Conservation (phyloP, 2,888 invertebrate genomes). For the Eupeodes luniger region DNA sequence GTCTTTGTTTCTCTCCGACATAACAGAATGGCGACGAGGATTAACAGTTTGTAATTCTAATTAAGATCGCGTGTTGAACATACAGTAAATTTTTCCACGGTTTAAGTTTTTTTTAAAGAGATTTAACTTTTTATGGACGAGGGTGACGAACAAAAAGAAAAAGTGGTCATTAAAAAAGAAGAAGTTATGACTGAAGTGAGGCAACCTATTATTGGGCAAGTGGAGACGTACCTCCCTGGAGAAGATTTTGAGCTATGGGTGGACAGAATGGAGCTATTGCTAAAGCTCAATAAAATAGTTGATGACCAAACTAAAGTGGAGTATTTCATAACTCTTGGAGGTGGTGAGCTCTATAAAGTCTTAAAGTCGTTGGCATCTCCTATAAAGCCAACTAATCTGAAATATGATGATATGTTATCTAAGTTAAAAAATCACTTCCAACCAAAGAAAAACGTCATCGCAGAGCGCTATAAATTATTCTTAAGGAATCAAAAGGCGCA, state of each 20-base stretch:
- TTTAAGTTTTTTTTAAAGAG: not conserved
- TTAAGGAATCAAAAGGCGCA: constrained; percentile 9
- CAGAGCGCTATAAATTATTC: constrained; percentile 22
- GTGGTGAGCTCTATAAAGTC: constrained; percentile 4
- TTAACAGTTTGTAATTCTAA: not conserved
- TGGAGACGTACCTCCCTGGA: constrained; percentile 13
- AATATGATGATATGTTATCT: not conserved
- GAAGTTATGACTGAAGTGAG: not conserved
- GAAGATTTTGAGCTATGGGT: constrained; percentile 17
- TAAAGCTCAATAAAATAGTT: constrained; percentile 1
- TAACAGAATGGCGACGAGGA: constrained; percentile 12
- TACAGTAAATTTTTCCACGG: too few relatives aligned
- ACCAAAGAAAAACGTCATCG: constrained; percentile 30
- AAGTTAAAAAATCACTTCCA: constrained; percentile 21
- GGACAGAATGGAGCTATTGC: constrained; percentile 1
- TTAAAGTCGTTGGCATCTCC: not conserved
- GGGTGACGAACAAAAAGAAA: not conserved
- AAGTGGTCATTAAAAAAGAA: not conserved
- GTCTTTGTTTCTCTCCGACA: too few relatives aligned
- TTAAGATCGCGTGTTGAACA: constrained; percentile 1
- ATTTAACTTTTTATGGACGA: not conserved
- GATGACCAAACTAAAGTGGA: not conserved
- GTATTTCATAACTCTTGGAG: constrained; percentile 22
- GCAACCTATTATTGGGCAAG: constrained; percentile 26
- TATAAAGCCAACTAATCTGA: not conserved